Evolutionary conservation across 2,888 invertebrate genomes (phyloP).

Genomic region (Yponomeuta sedellus): DNA sequence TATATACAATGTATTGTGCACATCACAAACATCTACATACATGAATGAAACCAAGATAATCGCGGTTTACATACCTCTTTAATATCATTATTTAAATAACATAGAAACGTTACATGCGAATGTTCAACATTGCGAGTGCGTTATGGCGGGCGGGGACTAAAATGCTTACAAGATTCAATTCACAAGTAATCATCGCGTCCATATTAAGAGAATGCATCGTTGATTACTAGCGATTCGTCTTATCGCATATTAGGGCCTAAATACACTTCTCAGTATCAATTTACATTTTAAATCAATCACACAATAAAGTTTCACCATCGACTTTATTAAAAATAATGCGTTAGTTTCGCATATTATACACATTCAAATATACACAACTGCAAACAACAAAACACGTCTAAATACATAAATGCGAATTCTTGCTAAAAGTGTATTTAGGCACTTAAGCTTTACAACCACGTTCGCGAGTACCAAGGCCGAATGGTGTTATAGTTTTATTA

Average conservation of each 20-base stretch:
- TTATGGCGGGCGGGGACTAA: constrained; percentile 17
- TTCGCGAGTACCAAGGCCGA: neutral
- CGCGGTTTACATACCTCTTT: constrained; percentile 7
- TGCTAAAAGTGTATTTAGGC: neutral
- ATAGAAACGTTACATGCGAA: constrained; percentile 48
- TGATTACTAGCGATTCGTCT: too few relatives aligned
- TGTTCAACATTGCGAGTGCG: constrained; percentile 39
- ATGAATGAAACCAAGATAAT: constrained; percentile 2
- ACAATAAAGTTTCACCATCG: neutral
- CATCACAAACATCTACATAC: too few relatives aligned
- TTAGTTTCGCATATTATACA: neutral
- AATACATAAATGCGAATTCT: neutral
- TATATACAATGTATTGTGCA: too few relatives aligned
- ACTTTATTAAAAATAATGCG: neutral
- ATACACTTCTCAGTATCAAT: neutral
- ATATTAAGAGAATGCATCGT: too few relatives aligned
- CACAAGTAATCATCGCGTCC: neutral
- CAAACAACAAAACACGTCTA: neutral
- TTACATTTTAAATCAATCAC: neutral
- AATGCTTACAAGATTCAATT: constrained; percentile 1
- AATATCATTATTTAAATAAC: constrained; percentile 38
- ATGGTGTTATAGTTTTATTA: too few relatives aligned
- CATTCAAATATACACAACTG: neutral
- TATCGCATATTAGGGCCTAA: neutral
- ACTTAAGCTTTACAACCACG: neutral